phyloP scores from a whole-genome alignment of 2,113 vertebrate genomes.

The Psittacula cyanocephala region DNA sequence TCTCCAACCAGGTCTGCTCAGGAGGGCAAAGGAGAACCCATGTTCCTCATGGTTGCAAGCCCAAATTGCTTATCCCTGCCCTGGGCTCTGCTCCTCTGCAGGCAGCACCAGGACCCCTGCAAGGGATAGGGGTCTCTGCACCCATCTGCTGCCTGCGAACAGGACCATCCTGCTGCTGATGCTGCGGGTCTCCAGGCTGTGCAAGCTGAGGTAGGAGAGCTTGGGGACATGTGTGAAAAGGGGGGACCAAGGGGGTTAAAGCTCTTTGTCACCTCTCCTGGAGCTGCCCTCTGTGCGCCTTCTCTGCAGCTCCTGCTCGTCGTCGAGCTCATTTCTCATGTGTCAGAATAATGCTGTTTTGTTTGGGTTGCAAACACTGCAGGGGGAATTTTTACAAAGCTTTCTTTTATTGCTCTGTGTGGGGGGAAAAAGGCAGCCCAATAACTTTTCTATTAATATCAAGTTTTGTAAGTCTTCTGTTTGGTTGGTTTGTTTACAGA shows the following conservation, averaged over 20 bases:
- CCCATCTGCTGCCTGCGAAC: neutral
- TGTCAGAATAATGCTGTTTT: neutral
- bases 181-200: neutral
- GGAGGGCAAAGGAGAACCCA: neutral
- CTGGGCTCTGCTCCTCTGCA: accelerated
- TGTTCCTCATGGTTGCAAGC: neutral
- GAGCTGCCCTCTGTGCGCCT: accelerated
- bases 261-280: neutral
- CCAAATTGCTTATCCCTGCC: neutral
- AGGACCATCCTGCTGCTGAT: neutral
- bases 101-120: accelerated
- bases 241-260: neutral
- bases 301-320: neutral
- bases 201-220: neutral
- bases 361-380: neutral
- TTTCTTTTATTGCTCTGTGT: neutral
- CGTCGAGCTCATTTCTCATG: accelerated
- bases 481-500: neutral
- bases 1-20: neutral
- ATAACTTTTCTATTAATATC: constrained; percentile 11
- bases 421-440: neutral
- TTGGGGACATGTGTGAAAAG: neutral
- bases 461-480: neutral
- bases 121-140: neutral
- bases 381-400: neutral